These are phyloP conservation scores for Liodrosophila aerea DNA, from an alignment of 2,888 invertebrate species.

Conservation along the genomic window DNA sequence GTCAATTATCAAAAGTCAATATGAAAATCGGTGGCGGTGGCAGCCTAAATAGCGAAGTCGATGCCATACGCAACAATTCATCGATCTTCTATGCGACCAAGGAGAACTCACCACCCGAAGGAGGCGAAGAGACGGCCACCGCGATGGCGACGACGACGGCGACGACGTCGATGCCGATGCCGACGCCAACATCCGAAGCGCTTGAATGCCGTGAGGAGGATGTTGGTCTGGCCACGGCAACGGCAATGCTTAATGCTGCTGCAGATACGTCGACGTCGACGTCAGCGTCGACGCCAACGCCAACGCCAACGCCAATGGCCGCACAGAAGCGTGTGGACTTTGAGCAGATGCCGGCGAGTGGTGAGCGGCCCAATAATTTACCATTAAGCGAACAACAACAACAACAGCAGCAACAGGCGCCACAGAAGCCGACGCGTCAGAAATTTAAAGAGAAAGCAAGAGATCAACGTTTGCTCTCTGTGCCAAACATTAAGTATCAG, in stretches of 20 bases:
- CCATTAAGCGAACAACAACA: slow-evolving; percentile 50
- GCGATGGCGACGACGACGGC: slow-evolving; percentile 34
- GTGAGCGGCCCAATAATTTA: slow-evolving; percentile 86
- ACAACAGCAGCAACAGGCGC: slow-evolving; percentile 76
- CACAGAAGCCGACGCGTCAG: slow-evolving; percentile 84
- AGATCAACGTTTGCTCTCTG: slow-evolving; percentile 88
- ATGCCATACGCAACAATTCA: slow-evolving; percentile 83
- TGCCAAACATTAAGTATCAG: slow-evolving; percentile 89
- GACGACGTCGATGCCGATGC: slow-evolving; percentile 3
- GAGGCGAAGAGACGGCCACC: slow-evolving; percentile 38
- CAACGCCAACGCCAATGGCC: no score
- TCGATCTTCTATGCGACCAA: slow-evolving; percentile 76
- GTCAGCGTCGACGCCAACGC: slow-evolving; percentile 15
- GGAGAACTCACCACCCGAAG: slow-evolving; percentile 74
- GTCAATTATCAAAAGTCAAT: slow-evolving; percentile 90
- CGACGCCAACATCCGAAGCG: slow-evolving; percentile 36
- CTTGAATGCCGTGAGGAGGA: slow-evolving; percentile 63
- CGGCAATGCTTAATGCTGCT: slow-evolving; percentile 39
- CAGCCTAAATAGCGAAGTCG: slow-evolving; percentile 77
- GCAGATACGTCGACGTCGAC: slow-evolving; percentile 9
- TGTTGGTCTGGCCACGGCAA: slow-evolving; percentile 50
- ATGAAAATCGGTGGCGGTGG: slow-evolving; percentile 80
- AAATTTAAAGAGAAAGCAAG: slow-evolving; percentile 84
- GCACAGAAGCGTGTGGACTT: slow-evolving; percentile 82
- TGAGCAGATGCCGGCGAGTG: slow-evolving; percentile 76